Evolutionary conservation across 2,113 vertebrate genomes (phyloP), one percentile per base, ranked within the genome.

Genomic region (Rhagologus leucostigma): DNA sequence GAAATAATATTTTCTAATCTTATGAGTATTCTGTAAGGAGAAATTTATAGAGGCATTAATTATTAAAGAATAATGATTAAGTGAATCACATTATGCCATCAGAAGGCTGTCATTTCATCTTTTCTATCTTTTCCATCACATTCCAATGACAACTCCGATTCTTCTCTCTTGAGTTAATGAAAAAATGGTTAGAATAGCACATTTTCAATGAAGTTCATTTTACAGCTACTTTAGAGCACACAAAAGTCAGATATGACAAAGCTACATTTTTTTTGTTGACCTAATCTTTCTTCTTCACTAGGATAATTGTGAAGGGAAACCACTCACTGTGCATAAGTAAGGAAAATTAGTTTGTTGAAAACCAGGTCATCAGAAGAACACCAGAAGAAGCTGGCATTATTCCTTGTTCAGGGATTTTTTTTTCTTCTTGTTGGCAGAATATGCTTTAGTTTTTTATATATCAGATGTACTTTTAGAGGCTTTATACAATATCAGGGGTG

Each of bases 1-100:
- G 49, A 81, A 82, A 86, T 52, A 81, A 80, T 56, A 79, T 79
- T 79, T 91, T 95, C 27, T 60, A 50, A 55, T 64, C 64, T 39
- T 91, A n/a, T 8, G 3, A 77, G 21, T 68, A 26, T 47, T 67
- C 6, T 9, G 10, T 73, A 55, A 69, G 27, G 29, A 73, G 6
- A 69, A 69, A 86, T 46, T 83, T 50, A 69, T 50, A 46, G 18
- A 44, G 18, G 30, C 22, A 59, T 85, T 78, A 89, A 74, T 89
- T 74, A 74, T 78, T 86, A 68, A 86, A 85, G 18, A 69, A 46
- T 41, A 69, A 55, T 41, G 49, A 60, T 64, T 44, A 89, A 42
- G 16, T 80, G 39, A 64, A 46, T 76, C 26, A 73, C 22, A 55
- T 65, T 42, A 69, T 41, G 50, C 44, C n/a, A 70, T 63, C 60